A percentile compares a stretch with the other conserved stretches of the same genome.
These are phyloP conservation scores for Eurois occulta DNA, from an alignment of 2,888 invertebrate species.

Conservation along the genomic window DNA sequence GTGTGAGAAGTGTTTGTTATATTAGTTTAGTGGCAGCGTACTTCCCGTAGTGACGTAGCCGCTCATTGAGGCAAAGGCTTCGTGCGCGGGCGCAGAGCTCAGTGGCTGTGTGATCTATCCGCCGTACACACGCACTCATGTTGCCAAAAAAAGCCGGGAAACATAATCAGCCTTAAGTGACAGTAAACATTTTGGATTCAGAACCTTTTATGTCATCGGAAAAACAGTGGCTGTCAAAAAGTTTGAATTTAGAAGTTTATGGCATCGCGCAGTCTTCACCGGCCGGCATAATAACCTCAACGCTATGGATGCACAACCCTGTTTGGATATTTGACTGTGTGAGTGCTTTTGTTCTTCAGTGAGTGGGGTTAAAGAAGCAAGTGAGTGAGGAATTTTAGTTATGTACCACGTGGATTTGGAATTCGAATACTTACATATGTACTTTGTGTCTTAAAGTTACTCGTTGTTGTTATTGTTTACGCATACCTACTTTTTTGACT, in stretches of 20 bases:
- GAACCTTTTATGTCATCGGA: background rate
- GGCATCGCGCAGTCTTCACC: constrained; percentile 67
- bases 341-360: constrained; percentile 84
- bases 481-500: background rate
- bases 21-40: constrained; percentile 85
- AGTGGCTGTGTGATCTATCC: constrained; percentile 89
- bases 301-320: constrained; percentile 81
- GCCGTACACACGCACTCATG: constrained; percentile 88
- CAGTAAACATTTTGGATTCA: background rate
- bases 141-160: constrained; percentile 68
- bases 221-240: constrained; percentile 39
- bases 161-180: constrained; percentile 21
- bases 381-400: constrained; percentile 79
- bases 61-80: constrained; percentile 85
- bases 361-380: constrained; percentile 78
- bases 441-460: constrained; percentile 2
- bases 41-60: constrained; percentile 89
- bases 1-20: constrained; percentile 80
- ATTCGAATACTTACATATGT: constrained; percentile 21
- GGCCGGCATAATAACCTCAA: constrained; percentile 77
- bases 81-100: constrained; percentile 83
- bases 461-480: constrained; percentile 50
- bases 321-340: constrained; percentile 80
- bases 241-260: constrained; percentile 45
- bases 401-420: constrained; percentile 41